Conservation (phyloP, 2,797 vertebrate species). For the Paramormyrops hopkinsi region DNA sequence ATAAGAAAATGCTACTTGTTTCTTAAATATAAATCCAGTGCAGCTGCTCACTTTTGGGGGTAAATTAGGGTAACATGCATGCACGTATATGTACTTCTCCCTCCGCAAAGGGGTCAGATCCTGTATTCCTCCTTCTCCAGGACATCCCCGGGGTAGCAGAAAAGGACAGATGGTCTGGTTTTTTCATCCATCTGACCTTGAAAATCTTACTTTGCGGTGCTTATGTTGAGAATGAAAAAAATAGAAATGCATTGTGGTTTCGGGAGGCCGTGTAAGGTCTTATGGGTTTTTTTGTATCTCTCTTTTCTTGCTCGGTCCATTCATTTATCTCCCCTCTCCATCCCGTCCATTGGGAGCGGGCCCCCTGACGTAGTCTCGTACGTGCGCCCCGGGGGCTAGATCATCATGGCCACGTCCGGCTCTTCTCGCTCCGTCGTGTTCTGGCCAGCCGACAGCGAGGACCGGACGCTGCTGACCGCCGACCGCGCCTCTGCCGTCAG, state of each 20-base stretch:
- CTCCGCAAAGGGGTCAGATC: not conserved
- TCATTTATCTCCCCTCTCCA: not conserved
- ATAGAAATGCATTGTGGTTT: not conserved
- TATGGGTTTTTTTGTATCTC: not conserved
- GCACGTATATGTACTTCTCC: not conserved
- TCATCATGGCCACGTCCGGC: slow-evolving; percentile 33
- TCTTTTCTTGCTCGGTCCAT: not conserved
- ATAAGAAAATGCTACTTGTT: not conserved
- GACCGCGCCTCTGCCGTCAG: slow-evolving; percentile 42
- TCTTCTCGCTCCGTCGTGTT: slow-evolving; percentile 55
- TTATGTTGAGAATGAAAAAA: not conserved
- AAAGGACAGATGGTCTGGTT: not conserved
- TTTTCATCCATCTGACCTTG: not conserved
- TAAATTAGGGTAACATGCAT: not conserved
- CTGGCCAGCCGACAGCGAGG: slow-evolving; percentile 57
- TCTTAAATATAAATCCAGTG: not conserved
- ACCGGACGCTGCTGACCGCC: slow-evolving; percentile 44
- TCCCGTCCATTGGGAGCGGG: not conserved
- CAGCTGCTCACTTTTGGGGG: not conserved
- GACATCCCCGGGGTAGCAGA: slow-evolving; percentile 3
- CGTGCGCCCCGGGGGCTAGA: slow-evolving; percentile 54
- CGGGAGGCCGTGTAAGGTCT: not conserved
- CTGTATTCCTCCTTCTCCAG: not conserved
- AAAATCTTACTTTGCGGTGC: not conserved
- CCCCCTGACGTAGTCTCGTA: slow-evolving; percentile 26